Evolutionary conservation across 2,113 vertebrate species (phyloP), one percentile per base, ranked within the genome.

Genomic region (Cephalopholis sonnerati): DNA sequence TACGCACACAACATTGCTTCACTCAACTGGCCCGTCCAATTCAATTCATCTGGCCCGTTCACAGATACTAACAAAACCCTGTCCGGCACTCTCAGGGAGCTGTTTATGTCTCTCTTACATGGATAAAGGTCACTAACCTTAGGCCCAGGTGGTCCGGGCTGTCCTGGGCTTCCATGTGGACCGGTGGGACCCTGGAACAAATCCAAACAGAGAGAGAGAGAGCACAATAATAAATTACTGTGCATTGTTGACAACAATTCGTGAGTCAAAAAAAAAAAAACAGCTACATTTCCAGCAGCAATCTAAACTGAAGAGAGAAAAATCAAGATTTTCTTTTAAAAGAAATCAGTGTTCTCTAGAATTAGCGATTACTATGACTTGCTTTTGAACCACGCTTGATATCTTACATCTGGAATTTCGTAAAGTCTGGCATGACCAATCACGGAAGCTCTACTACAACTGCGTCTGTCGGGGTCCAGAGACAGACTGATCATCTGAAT

Each of bases 161-260:
- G 92, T 53, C 98, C 98, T 70, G 97, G 97, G 86, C 95, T 99
- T 93, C 98, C 98, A 86, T 97, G 96, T 87, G 96, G 96, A 86
- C 98, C 98, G 71, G 95, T 86, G 64, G 96, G 93, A 85, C 98
- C 98, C 98, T 99, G 75, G 10, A 91, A 87, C 77, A 89, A 59
- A 78, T 6, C 50, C 67, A 88, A 53, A 57, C 15, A 78, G 17
- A 77, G 22, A 71, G 57, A 79, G 11, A 57, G 15, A 58, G 27
- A 67, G 36, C 10, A 74, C 18, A 27, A 5, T 3, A 81, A 65
- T 72, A 72, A 46, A 54, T 44, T 6, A 63, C 15, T 44, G 22
- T 63, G 8, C 3, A 41, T 24, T 57, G 17, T 25, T 64, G 46
- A 77, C 16, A 81, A 36, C 17, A 59, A 17, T 4, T 68, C 16